Conservation (phyloP, 1,140 invertebrate species). For the Eurytemora carolleeae region DNA sequence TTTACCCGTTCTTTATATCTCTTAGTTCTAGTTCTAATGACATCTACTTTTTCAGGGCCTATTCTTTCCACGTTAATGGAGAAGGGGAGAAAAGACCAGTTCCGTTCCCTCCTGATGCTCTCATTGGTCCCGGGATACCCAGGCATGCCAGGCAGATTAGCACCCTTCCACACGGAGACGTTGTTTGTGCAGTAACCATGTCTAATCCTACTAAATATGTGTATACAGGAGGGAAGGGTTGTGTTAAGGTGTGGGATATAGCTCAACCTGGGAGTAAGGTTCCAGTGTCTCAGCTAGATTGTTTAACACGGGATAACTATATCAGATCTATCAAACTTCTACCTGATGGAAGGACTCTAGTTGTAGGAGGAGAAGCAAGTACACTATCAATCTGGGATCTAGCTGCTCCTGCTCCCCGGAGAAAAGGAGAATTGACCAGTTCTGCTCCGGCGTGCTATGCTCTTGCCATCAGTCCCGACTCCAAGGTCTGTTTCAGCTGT, state of each 20-base stretch:
- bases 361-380: constrained; percentile 88
- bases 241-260: constrained; percentile 76
- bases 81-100: constrained; percentile 61
- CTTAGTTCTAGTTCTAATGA: not conserved
- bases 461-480: constrained; percentile 83
- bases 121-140: constrained; percentile 79
- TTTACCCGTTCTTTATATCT: not conserved
- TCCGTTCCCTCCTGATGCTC: constrained; percentile 78
- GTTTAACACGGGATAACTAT: constrained; percentile 87
- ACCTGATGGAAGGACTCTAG: constrained; percentile 78
- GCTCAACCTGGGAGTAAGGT: constrained; percentile 55
- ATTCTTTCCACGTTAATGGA: constrained; percentile 39
- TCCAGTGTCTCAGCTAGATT: constrained; percentile 76
- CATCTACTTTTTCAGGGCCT: constrained; percentile 28
- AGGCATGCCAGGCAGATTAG: constrained; percentile 69
- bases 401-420: constrained; percentile 32
- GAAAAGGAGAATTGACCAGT: constrained; percentile 71
- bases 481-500: constrained; percentile 87
- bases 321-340: constrained; percentile 88
- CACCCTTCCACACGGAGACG: constrained; percentile 82
- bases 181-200: constrained; percentile 71
- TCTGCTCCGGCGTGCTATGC: constrained; percentile 93
- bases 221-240: constrained; percentile 96
- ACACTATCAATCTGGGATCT: constrained; percentile 92
- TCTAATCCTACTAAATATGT: constrained; percentile 72